phyloP scores from a whole-genome alignment of 2,113 vertebrate species.

The Podarcis cretensis region DNA sequence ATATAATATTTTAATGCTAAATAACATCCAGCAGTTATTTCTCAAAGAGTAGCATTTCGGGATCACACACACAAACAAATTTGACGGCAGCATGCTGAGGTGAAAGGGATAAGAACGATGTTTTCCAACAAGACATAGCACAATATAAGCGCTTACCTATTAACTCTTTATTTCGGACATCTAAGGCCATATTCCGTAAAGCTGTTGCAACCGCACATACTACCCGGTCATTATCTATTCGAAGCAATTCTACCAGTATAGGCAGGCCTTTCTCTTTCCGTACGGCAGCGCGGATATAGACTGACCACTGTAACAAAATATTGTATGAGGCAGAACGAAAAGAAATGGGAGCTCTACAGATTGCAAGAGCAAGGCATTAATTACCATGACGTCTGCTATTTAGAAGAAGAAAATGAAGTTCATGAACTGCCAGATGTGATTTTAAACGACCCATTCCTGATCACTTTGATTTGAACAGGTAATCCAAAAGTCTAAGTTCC shows the following conservation, averaged over 20 bases:
- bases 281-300: constrained; percentile 96
- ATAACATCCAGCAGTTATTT: constrained; percentile 41
- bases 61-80: constrained; percentile 19
- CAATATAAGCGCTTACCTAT: constrained; percentile 85
- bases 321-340: neutral
- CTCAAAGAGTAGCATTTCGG: constrained; percentile 33
- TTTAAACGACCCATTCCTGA: neutral
- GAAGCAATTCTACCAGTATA: constrained; percentile 95
- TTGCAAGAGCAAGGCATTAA: neutral
- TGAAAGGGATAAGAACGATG: constrained; percentile 24
- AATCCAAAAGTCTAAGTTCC: constrained; percentile 6
- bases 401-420: neutral
- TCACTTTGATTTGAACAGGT: neutral
- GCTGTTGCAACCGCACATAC: constrained; percentile 98
- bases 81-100: constrained; percentile 8
- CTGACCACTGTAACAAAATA: constrained; percentile 88
- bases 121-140: constrained; percentile 32
- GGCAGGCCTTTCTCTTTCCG: constrained; percentile 98
- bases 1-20: constrained; percentile 27
- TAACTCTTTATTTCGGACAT: constrained; percentile 98
- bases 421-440: neutral
- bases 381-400: neutral
- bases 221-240: constrained; percentile 98
- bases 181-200: constrained; percentile 98
- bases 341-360: neutral